These are phyloP conservation scores for Euborellia annulipes DNA, from an alignment of 1,140 invertebrate genomes.

Conservation along the genomic window DNA sequence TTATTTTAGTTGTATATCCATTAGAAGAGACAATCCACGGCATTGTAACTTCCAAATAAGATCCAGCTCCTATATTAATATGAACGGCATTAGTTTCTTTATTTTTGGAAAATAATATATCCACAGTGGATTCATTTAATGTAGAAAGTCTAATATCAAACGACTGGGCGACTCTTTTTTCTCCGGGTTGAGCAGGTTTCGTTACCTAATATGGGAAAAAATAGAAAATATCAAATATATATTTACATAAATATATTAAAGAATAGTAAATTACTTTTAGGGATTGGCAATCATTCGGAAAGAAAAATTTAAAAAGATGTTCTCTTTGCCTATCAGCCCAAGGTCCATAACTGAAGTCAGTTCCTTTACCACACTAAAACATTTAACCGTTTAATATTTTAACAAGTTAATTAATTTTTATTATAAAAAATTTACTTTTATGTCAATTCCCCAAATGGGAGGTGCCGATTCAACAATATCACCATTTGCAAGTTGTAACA, in stretches of 20 bases:
- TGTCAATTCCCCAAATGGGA: constrained; percentile 87
- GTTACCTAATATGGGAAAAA: constrained; percentile 36
- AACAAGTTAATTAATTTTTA: too few relatives aligned
- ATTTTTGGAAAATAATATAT: constrained; percentile 91
- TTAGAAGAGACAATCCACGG: constrained; percentile 77
- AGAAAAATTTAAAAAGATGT: constrained; percentile 92
- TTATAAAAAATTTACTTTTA: constrained; percentile 42
- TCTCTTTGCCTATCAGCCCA: constrained; percentile 96
- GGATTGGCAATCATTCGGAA: constrained; percentile 73
- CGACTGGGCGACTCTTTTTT: constrained; percentile 71
- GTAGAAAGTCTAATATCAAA: constrained; percentile 87
- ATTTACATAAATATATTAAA: neutral
- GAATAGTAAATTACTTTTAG: constrained; percentile 24
- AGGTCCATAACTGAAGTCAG: constrained; percentile 94
- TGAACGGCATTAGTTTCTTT: constrained; percentile 93
- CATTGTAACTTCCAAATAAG: constrained; percentile 88
- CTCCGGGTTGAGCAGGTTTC: constrained; percentile 64
- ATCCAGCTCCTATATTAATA: constrained; percentile 82
- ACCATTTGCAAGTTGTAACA: constrained; percentile 80
- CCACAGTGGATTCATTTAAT: constrained; percentile 80
- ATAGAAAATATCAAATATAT: neutral
- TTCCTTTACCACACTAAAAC: constrained; percentile 74
- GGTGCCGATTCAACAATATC: constrained; percentile 82
- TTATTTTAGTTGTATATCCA: constrained; percentile 80
- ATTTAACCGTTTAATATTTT: too few relatives aligned